Base-by-base conservation (phyloP, 2,888 invertebrate species). In the Bursaphelenchus okinawaensis region DNA sequence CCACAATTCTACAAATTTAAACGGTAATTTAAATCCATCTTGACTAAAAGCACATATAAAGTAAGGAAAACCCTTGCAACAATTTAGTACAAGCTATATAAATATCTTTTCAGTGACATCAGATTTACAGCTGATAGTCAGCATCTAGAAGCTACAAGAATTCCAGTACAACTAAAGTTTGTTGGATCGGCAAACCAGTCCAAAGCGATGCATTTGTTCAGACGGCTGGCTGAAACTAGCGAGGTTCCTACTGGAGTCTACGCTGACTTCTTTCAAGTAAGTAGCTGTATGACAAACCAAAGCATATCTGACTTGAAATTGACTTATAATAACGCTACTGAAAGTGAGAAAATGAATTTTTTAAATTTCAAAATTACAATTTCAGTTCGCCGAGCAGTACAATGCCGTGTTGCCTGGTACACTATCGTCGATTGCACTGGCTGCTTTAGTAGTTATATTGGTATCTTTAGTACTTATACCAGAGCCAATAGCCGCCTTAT, bases 391-490 rank as follows among this genome's bases (percentile, higher is more conserved):
- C 27, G 82, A 82, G 54, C 82, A 82, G 63, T 81, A 80, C 71
- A 76, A 81, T 56, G 79, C 81, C 24, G 79, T 82, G 4, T 72
- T 82, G 0, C 80, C 82, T 12, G 81, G 78, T 19, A 82, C 81
- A 6, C 68, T 82, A 12, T 76, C 77, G 82, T 90, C 91, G 77
- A 90, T 94, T 86, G 87, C 90, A 56, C 89, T 92, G 74, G 93
- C 93, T 24, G 82, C 81, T 24, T 68, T 70, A 0, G 93, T 92
- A 0, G 85, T 89, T 4, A 90, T 92, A 75, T 92, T 93, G 91
- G 91, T 92, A 50, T 91, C 92, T 0, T 90, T 93, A 80, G 88
- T 94, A 70, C 92, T 94, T 83, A 93, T 94, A 61, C 94, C 94
- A 0, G 92, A 92, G 82, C 87, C 92, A 4, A 85, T 92, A 9